Evolutionary conservation across 2,797 vertebrate species (phyloP).

Genomic region (Vultur gryphus): DNA sequence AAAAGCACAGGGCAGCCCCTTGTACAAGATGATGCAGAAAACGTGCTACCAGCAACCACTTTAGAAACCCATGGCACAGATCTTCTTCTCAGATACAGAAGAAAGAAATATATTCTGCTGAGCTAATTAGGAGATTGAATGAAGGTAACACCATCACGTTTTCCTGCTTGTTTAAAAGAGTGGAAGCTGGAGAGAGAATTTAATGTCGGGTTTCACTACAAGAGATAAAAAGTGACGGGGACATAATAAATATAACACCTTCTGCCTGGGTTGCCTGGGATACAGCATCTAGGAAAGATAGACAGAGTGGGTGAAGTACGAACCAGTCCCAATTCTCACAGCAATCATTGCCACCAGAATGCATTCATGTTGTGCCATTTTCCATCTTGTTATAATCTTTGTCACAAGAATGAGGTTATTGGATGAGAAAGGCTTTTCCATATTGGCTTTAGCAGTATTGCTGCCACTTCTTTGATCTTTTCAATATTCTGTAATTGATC

Average conservation of each 20-base stretch:
- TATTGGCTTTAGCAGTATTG: background rate
- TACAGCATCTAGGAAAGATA: slow-evolving; percentile 11
- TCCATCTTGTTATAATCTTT: slow-evolving; percentile 31
- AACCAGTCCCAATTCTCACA: slow-evolving; percentile 47
- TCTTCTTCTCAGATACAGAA: background rate
- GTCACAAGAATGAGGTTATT: background rate
- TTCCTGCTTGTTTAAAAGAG: background rate
- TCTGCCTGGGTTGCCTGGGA: slow-evolving; percentile 14
- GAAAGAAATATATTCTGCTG: background rate
- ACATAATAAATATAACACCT: slow-evolving; percentile 30
- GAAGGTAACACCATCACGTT: background rate
- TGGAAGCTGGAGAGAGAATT: background rate
- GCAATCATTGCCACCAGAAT: slow-evolving; percentile 24
- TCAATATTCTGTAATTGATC: slow-evolving; percentile 33
- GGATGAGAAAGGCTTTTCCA: background rate
- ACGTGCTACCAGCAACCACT: background rate
- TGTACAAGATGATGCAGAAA: background rate
- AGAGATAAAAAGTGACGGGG: background rate
- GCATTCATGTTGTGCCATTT: slow-evolving; percentile 31
- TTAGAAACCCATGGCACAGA: background rate
- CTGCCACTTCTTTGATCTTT: slow-evolving; percentile 8
- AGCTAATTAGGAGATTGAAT: background rate
- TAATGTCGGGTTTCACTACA: background rate
- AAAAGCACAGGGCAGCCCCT: background rate
- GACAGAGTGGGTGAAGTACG: background rate